These are phyloP conservation scores for Moxostoma hubbsi DNA, from an alignment of 2,797 vertebrate genomes.

Conservation along the genomic window DNA sequence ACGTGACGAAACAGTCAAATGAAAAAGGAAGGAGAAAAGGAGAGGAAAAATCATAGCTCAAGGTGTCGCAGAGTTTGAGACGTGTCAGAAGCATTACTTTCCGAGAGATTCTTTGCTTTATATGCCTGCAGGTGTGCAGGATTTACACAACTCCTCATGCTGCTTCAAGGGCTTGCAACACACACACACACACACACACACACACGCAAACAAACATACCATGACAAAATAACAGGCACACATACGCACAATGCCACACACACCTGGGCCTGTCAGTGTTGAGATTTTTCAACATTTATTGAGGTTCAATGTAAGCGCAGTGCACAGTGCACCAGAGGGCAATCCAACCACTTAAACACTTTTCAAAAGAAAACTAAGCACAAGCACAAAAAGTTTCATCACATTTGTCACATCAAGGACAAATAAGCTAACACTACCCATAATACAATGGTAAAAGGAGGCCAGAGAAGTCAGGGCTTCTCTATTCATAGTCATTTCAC, in stretches of 20 bases:
- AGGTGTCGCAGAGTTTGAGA: conserved; percentile 22
- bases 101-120: conserved; percentile 72
- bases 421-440: conserved; percentile 4
- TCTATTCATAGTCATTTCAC: neutral
- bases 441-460: conserved; percentile 5
- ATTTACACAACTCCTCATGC: conserved; percentile 18
- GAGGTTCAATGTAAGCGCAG: conserved; percentile 3
- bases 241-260: neutral
- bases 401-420: conserved; percentile 29
- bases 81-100: conserved; percentile 71
- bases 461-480: neutral
- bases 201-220: too few species aligned
- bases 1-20: neutral
- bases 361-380: conserved; percentile 21
- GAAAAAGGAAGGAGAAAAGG: conserved; percentile 16
- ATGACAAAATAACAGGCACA: neutral
- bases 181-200: neutral
- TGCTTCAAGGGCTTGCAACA: too few species aligned
- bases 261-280: conserved; percentile 39
- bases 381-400: neutral
- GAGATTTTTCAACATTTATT: conserved; percentile 35
- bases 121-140: conserved; percentile 52
- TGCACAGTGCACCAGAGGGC: neutral
- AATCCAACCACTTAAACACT: conserved; percentile 13
- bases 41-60: conserved; percentile 41